Percentiles rank a stretch among this genome's conserved stretches.
Evolutionary conservation across 1,140 invertebrate species (phyloP).

Genomic region (Aporrectodea caliginosa): DNA sequence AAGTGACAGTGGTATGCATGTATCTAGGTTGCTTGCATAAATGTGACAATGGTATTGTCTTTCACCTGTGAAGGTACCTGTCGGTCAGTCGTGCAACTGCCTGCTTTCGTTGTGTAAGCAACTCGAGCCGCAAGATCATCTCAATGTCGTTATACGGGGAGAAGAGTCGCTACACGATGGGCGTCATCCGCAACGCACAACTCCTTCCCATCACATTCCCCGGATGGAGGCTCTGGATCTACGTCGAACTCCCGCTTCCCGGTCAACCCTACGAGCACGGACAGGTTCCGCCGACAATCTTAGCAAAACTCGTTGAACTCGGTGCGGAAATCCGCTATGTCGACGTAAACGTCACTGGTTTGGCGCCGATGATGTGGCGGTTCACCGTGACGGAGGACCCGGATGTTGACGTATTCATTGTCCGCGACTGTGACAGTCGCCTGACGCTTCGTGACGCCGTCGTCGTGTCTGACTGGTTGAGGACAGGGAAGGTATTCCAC

Average conservation of each 20-base stretch:
- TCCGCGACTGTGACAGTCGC: conserved; percentile 6
- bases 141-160: not conserved
- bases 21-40: too few species aligned
- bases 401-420: conserved; percentile 9
- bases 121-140: too few species aligned
- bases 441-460: conserved; percentile 5
- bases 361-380: conserved; percentile 19
- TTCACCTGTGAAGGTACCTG: too few species aligned
- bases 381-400: conserved; percentile 13
- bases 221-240: not conserved
- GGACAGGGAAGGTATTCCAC: conserved; percentile 1
- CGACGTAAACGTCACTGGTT: not conserved
- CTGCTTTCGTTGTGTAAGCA: too few species aligned
- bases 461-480: not conserved
- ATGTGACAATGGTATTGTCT: too few species aligned
- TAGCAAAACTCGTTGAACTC: not conserved
- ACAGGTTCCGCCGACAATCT: not conserved
- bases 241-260: not conserved
- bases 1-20: too few species aligned
- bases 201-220: not conserved
- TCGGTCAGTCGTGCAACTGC: too few species aligned
- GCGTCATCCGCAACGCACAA: not conserved
- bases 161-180: conserved; percentile 1
- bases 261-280: not conserved
- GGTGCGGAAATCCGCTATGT: conserved; percentile 18